These are phyloP conservation scores for Asarcornis scutulata DNA, from an alignment of 2,113 vertebrate species.

Conservation along the genomic window DNA sequence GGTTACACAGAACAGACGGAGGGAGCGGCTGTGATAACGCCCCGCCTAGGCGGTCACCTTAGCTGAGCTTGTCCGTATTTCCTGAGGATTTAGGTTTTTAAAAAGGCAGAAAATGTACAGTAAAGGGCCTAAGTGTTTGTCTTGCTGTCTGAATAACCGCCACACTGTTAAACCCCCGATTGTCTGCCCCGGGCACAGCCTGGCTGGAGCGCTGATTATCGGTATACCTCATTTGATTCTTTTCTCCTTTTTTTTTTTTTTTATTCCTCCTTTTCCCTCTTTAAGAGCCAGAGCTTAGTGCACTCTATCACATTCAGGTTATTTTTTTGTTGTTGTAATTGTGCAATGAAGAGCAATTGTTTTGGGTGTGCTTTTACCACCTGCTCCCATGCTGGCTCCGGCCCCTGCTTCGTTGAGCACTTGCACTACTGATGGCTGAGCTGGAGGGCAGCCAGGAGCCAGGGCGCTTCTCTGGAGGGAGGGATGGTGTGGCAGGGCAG, in stretches of 20 bases:
- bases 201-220: background rate
- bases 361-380: rapidly evolving
- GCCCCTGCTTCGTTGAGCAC: background rate
- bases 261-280: background rate
- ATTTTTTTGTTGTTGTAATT: background rate
- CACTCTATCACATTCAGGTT: slow-evolving; percentile 7
- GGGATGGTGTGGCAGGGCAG: background rate
- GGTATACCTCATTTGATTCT: slow-evolving; percentile 63
- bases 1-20: rapidly evolving
- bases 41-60: background rate
- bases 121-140: background rate
- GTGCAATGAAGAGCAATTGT: slow-evolving; percentile 7
- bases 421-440: background rate
- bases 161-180: background rate
- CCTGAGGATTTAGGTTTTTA: background rate
- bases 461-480: background rate
- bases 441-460: background rate
- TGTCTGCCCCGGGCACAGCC: background rate
- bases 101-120: background rate
- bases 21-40: rapidly evolving
- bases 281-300: slow-evolving; percentile 19
- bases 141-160: background rate
- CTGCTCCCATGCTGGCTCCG: background rate
- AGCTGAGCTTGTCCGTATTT: background rate
- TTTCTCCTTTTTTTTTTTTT: rapidly evolving